Conservation (phyloP, 2,888 invertebrate genomes). For the Cheilosia grossa region DNA sequence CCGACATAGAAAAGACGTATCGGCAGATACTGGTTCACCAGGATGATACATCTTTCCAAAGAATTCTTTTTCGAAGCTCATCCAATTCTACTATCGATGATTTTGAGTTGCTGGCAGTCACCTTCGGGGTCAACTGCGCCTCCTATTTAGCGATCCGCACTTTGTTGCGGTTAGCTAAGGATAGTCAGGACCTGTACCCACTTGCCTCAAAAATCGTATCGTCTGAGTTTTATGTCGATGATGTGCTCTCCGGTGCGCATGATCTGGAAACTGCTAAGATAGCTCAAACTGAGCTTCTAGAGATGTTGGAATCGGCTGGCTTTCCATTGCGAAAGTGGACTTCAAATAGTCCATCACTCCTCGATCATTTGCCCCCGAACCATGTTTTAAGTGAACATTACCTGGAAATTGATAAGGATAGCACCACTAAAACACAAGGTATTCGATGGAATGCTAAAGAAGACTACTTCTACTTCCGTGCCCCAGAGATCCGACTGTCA, state of each 20-base stretch:
- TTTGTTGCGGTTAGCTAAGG: neutral
- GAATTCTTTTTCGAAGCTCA: too few species aligned
- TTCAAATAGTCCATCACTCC: slow-evolving; percentile 1
- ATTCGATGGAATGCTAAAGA: slow-evolving; percentile 15
- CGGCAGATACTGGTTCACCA: too few species aligned
- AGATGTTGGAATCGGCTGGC: neutral
- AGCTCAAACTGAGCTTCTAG: slow-evolving; percentile 13
- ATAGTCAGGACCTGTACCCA: too few species aligned
- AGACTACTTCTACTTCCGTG: slow-evolving; percentile 7
- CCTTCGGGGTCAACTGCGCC: too few species aligned
- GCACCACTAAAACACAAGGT: slow-evolving; percentile 10
- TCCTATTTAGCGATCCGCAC: slow-evolving; percentile 1
- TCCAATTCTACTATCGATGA: too few species aligned
- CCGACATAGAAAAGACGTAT: too few species aligned
- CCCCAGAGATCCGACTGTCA: neutral
- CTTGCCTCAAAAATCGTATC: slow-evolving; percentile 10
- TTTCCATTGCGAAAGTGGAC: slow-evolving; percentile 27
- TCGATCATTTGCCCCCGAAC: neutral
- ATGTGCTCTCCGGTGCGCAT: too few species aligned
- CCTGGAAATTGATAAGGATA: neutral
- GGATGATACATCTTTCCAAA: too few species aligned
- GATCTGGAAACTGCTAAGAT: neutral
- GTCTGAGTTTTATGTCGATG: too few species aligned
- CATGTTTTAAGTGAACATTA: slow-evolving; percentile 17
- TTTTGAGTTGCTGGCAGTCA: too few species aligned